Base-by-base conservation (phyloP, 2,888 invertebrate genomes). In the Hyposoter didymator region DNA sequence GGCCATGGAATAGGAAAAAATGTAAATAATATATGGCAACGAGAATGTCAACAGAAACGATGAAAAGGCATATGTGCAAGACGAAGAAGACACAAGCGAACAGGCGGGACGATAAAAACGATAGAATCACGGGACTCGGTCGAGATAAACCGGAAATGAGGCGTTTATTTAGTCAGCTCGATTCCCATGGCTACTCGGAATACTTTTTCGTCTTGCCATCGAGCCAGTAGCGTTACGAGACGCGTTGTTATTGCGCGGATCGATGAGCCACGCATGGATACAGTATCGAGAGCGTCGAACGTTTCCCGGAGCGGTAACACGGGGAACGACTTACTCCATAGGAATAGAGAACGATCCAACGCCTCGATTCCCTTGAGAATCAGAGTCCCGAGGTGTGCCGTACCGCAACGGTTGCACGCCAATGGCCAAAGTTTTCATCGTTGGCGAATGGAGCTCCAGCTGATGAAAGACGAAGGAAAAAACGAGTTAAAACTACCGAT, bases 401-500 rank as follows among this genome's bases (percentile, higher is more conserved):
- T 49, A 49, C 5, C 49, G 49, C 49, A 49, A 49, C 49, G 17
- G 49, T 52, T 52, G 8, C 19, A 52, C 52, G 19, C 19, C 10
- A 52, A 52, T 10, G 19, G 19, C 19, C 2, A 19, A 52, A 10
- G 8, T 19, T 19, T 52, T 52, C 0, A 52, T 8, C 52, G 52
- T 19, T 19, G 52, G 19, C 19, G 8, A 52, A 52, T 52, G 19
- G 19, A 52, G 19, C 52, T 49, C 19, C 47, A 5, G 4, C 0
- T 14, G 49, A 49, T 19, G 14, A 49, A n/a, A 49, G n/a, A 19
- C 52, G 49, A 0, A 19, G 49, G 49, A 28, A 49, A 49, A 49
- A 47, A 47, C 17, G 47, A 49, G n/a, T n/a, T 49, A n/a, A n/a
- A 49, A 49, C n/a, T 49, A n/a, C n/a, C 47, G 47, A 49, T 49